These are phyloP conservation scores for Saimiri boliviensis DNA, from an alignment of 2,113 vertebrate genomes.

Conservation along the genomic window DNA sequence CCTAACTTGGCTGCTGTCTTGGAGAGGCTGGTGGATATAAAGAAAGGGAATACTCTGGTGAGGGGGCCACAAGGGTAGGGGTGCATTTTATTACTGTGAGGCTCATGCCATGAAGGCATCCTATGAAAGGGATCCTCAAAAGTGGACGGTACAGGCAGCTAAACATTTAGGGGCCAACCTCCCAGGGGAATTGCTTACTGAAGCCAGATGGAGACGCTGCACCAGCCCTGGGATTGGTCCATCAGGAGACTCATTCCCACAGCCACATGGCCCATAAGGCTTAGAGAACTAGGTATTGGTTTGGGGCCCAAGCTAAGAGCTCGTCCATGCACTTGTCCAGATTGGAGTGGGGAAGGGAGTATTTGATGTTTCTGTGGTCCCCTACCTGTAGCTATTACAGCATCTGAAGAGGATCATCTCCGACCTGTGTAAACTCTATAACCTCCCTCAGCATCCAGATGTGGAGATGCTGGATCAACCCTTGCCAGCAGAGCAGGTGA, in stretches of 20 bases:
- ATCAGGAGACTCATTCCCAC: background rate
- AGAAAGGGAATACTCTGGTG: conserved; percentile 96
- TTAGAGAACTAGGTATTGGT: background rate
- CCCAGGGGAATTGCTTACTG: background rate
- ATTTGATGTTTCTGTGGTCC: conserved; percentile 26
- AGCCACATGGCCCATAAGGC: background rate
- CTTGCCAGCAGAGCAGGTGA: conserved; percentile 94
- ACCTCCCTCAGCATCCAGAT: conserved; percentile 97
- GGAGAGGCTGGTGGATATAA: conserved; percentile 95
- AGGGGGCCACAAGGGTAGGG: background rate
- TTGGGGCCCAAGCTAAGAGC: background rate
- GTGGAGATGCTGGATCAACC: conserved; percentile 99
- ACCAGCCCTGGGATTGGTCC: background rate
- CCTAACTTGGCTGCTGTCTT: conserved; percentile 95
- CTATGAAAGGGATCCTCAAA: background rate
- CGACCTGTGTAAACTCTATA: conserved; percentile 98
- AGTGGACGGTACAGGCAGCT: background rate
- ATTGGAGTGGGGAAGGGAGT: background rate
- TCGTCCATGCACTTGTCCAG: background rate
- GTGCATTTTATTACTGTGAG: background rate
- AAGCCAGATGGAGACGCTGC: background rate
- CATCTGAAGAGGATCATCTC: conserved; percentile 98
- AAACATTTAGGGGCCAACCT: background rate
- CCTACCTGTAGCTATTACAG: conserved; percentile 90
- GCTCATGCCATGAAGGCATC: background rate